Percentiles rank a stretch among this genome's conserved stretches.
phyloP scores from a whole-genome alignment of 2,797 vertebrate genomes.

The Chelmon rostratus region DNA sequence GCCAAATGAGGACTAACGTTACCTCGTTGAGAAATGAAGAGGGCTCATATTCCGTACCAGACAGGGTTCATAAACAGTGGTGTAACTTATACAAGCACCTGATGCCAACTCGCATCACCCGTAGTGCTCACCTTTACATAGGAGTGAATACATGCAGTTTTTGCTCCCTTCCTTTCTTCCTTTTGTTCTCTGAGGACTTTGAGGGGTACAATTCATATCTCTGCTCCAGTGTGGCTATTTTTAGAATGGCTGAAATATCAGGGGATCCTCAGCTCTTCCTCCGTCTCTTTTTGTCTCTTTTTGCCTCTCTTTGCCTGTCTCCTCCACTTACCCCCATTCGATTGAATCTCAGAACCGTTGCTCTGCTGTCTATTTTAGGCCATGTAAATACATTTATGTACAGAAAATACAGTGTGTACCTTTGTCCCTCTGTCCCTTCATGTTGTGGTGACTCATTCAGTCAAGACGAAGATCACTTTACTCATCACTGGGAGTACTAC shows the following conservation, averaged over 20 bases:
- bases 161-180: neutral
- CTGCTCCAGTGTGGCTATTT: conserved; percentile 68
- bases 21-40: conserved; percentile 43
- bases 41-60: conserved; percentile 34
- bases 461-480: conserved; percentile 24
- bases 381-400: conserved; percentile 25
- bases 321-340: conserved; percentile 41
- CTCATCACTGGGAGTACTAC: conserved; percentile 17
- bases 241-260: conserved; percentile 66
- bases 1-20: conserved; percentile 42
- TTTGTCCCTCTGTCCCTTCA: conserved; percentile 28
- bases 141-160: conserved; percentile 4
- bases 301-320: conserved; percentile 50
- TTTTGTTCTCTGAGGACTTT: conserved; percentile 38
- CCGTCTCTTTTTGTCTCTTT: conserved; percentile 43
- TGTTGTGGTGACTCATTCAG: conserved; percentile 28
- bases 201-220: conserved; percentile 46
- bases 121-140: conserved; percentile 1
- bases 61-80: conserved; percentile 30
- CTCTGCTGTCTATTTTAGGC: conserved; percentile 38
- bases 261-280: conserved; percentile 60
- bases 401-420: conserved; percentile 19
- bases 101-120: conserved; percentile 15
- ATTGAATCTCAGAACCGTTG: conserved; percentile 27
- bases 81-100: conserved; percentile 27